Base-by-base conservation (phyloP, 2,888 invertebrate genomes). In the Tenthredo scrophulariae region DNA sequence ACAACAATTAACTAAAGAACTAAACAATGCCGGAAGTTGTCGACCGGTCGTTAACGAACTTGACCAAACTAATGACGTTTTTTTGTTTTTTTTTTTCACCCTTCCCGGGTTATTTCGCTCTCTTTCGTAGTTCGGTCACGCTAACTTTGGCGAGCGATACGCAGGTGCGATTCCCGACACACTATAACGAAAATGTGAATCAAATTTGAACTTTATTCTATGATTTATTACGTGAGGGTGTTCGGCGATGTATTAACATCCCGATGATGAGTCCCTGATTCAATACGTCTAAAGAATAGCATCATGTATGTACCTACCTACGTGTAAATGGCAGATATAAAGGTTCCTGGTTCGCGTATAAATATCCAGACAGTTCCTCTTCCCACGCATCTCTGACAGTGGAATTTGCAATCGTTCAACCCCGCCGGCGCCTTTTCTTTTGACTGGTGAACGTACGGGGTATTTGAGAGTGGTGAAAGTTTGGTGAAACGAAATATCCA, bases 341-440 rank as follows among this genome's bases (percentile, higher is more conserved):
- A 54, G n/a, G 54, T 54, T 54, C 54, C 7, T 5, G n/a, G 54
- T 54, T 54, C 54, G n/a, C 13, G 26, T 62, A 62, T 22, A 29
- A 29, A 67, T 67, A 67, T 33, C 33, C 67, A 33, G 67, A 18
- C 29, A 77, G 18, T 77, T 50, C 50, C 40, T 29, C 54, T 18
- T 33, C n/a, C 54, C 77, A 4, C 46, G n/a, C 33, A 26, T 15
- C 15, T 43, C 54, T 75, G 29, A 15, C 46, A 29, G 26, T 77
- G 58, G 79, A 80, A 80, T 80, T 80, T 22, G 37, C 62, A 80
- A 77, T 77, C 50, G 54, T 77, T 77, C 77, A 77, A 77, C 50
- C 15, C 33, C 37, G 33, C 5, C 37, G 37, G 37, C 22, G 62
- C 62, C 26, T 80, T 29, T 40, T 62, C 62, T 80, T 80, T 80